Conservation (phyloP, 1,140 invertebrate genomes). For the Drosophila ficusphila region DNA sequence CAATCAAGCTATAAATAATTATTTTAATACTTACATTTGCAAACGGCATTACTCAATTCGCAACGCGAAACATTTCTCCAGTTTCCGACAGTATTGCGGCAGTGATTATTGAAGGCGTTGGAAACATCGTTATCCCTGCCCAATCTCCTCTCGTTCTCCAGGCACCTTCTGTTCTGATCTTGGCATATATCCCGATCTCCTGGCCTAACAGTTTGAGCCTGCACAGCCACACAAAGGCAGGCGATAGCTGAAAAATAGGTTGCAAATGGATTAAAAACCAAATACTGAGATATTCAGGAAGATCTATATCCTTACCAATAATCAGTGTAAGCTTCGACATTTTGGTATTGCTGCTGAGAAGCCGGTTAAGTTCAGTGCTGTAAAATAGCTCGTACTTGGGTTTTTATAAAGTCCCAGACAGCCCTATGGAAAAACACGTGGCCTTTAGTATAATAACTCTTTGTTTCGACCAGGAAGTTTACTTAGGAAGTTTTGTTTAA, state of each 20-base stretch:
- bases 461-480: constrained; percentile 18
- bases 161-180: constrained; percentile 2
- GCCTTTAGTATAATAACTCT: neutral
- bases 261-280: neutral
- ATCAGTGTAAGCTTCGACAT: constrained; percentile 50
- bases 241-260: constrained; percentile 26
- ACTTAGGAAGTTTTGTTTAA: neutral
- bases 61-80: constrained; percentile 53
- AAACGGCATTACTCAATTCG: constrained; percentile 35
- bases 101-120: constrained; percentile 26
- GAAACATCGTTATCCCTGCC: constrained; percentile 38
- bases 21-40: constrained; percentile 49
- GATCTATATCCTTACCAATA: constrained; percentile 40
- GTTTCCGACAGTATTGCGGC: neutral
- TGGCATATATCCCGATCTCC: constrained; percentile 5
- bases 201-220: constrained; percentile 20
- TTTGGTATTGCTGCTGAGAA: constrained; percentile 10
- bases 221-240: constrained; percentile 34
- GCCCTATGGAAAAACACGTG: neutral
- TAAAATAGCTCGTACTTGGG: neutral
- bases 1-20: too few species aligned
- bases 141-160: neutral
- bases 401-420: constrained; percentile 34
- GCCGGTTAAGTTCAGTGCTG: constrained; percentile 13
- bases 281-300: neutral